Evolutionary conservation across 2,888 invertebrate species (phyloP), one percentile per base, ranked within the genome.

Genomic region (Mythimna ferrago): DNA sequence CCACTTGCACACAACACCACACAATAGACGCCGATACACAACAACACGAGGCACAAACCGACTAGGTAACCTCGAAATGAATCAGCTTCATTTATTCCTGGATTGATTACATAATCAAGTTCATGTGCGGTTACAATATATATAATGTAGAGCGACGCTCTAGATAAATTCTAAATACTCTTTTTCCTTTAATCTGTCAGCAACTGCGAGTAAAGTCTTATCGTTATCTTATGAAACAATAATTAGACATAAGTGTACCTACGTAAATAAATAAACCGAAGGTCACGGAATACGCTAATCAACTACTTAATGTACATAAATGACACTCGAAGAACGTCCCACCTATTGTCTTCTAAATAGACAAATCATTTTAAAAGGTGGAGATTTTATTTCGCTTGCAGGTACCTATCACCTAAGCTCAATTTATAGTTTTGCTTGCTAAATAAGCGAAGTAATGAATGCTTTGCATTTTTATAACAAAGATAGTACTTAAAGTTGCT

Each of bases 41-140:
- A 78, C 80, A 89, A 86, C 87, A 89, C 85, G 84, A 86, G 78
- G 76, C 81, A 81, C 80, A 86, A 89, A 81, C 82, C 83, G 76
- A 82, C 83, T 87, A 14, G 44, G 44, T 14, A 90, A 89, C 90
- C 91, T 92, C 91, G 83, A 90, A 92, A 91, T 91, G 90, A 92
- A 92, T 89, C 89, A 84, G 84, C 89, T 89, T 74, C 66, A 88
- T 92, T 92, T 92, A 91, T 89, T 90, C 86, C 86, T 86, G 84
- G 87, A 88, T 89, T 87, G 87, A 92, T 94, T 93, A 90, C 92
- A 92, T 92, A 93, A 94, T 82, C 80, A 81, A 80, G 85, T 88
- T 89, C 89, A 91, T 75, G 71, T 84, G 82, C 79, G 82, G 65
- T 82, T 70, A 82, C 68, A 78, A 67, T 72, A 71, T 72, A 71